Conservation (phyloP, 2,797 vertebrate genomes). For the Notolepis coatsorum region DNA sequence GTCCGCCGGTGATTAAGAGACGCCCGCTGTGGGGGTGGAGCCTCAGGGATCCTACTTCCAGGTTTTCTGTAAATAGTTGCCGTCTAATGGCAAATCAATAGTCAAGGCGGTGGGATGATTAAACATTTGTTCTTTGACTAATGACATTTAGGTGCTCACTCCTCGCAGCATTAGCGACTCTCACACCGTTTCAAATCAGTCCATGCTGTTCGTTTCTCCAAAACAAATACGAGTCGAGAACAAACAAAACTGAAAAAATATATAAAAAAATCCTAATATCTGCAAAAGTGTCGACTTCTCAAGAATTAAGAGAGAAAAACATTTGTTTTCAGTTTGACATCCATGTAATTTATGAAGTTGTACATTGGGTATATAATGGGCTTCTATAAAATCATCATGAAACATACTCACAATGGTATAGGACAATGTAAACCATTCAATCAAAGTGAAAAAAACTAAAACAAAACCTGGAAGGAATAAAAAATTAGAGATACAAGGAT, state of each 20-base stretch:
- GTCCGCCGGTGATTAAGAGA: conserved; percentile 69
- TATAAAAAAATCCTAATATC: too few relatives aligned
- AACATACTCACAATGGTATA: too few relatives aligned
- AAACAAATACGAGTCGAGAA: neutral
- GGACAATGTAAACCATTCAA: too few relatives aligned
- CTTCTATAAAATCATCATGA: too few relatives aligned
- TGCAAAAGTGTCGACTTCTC: too few relatives aligned
- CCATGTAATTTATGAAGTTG: too few relatives aligned
- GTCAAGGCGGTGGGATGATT: conserved; percentile 71
- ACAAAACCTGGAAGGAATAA: too few relatives aligned
- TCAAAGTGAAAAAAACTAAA: too few relatives aligned
- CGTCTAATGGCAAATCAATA: conserved; percentile 84
- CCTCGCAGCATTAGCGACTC: conserved; percentile 44
- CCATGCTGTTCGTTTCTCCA: conserved; percentile 33
- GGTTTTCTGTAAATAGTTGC: conserved; percentile 80
- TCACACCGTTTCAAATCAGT: conserved; percentile 37
- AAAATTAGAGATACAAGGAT: too few relatives aligned
- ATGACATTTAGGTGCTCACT: conserved; percentile 69
- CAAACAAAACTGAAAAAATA: neutral
- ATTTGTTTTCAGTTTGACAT: too few relatives aligned
- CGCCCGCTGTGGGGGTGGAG: conserved; percentile 37
- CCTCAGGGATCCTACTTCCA: conserved; percentile 60
- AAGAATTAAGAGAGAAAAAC: too few relatives aligned
- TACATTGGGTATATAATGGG: too few relatives aligned
- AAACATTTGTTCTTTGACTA: conserved; percentile 80